phyloP scores from a whole-genome alignment of 2,888 invertebrate genomes.

The Perdita meconis region DNA sequence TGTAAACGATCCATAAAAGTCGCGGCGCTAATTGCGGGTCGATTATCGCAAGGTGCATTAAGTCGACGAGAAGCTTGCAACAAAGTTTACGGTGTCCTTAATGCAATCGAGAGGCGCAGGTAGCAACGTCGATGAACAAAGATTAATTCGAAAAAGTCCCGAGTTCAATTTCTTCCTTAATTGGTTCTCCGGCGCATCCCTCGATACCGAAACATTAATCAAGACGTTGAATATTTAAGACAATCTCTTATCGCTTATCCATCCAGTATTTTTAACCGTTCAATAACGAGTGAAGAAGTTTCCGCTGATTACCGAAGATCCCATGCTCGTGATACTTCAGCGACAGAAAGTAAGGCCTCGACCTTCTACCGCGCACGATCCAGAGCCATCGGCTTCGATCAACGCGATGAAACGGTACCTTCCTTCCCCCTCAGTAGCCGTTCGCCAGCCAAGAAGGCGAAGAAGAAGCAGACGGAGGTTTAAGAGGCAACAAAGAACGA shows the following conservation, averaged over 20 bases:
- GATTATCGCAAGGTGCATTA: slow-evolving; percentile 38
- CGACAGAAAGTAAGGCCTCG: neutral
- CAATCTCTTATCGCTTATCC: too few relatives aligned
- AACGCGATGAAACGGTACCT: slow-evolving; percentile 48
- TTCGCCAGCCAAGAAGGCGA: slow-evolving; percentile 11
- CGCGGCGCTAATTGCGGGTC: slow-evolving; percentile 28
- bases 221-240: too few relatives aligned
- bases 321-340: neutral
- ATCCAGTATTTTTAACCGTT: too few relatives aligned
- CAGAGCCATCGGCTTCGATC: slow-evolving; percentile 43
- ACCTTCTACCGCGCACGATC: slow-evolving; percentile 6
- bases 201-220: too few relatives aligned
- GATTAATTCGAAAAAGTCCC: neutral
- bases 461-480: slow-evolving; percentile 13
- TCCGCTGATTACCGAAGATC: neutral
- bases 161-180: neutral
- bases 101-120: slow-evolving; percentile 24
- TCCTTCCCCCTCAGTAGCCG: slow-evolving; percentile 35
- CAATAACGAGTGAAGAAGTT: too few relatives aligned
- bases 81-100: slow-evolving; percentile 26
- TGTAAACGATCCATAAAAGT: slow-evolving; percentile 4
- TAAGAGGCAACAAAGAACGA: slow-evolving; percentile 48
- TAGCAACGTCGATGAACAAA: slow-evolving; percentile 29
- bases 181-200: too few relatives aligned
- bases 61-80: slow-evolving; percentile 14